Evolutionary conservation across 2,797 vertebrate genomes (phyloP), one percentile per base, ranked within the genome.

Genomic region (Poecilia wingei): DNA sequence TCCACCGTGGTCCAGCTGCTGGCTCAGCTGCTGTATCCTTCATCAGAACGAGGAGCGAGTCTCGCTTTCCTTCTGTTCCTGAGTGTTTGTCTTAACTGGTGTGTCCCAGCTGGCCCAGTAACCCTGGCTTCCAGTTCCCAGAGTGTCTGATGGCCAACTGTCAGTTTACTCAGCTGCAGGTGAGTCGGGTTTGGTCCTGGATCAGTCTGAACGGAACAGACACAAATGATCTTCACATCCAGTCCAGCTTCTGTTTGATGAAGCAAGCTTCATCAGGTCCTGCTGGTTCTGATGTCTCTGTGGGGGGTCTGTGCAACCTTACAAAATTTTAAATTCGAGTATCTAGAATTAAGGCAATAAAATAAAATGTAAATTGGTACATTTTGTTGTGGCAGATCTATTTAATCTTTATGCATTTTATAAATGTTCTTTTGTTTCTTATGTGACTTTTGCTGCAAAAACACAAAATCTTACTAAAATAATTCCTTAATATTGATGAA

Each of bases 81-180:
- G 18, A 47, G 18, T 78, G 69, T 39, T 79, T 79, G 25, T 75
- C 90, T 94, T 91, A 83, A 91, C 86, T 0, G 12, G 1, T 18
- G 2, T 36, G 4, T 72, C 75, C 82, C 92, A 99, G 98, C 41
- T 99, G 98, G 98, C 98, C 98, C 82, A 97, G 95, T 90, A 99
- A 98, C 88, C 94, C 97, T 0, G 91, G 96, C 39, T 99, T 98
- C 88, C 96, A 98, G 75, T 99, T 99, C 85, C 96, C 97, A 0
- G 98, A 99, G 91, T 99, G 97, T 92, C 94, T 99, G 89, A 97
- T 99, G 97, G 96, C 95, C 36, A 98, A 95, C 93, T 99, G 98
- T 85, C 98, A 99, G 94, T 98, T 98, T 88, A 96, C 95, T 25
- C 97, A 99, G 81, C 93, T 99, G 20, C 98, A 99, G 96, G 98